Conservation (phyloP, 2,797 vertebrate genomes). For the Apogon talboti region DNA sequence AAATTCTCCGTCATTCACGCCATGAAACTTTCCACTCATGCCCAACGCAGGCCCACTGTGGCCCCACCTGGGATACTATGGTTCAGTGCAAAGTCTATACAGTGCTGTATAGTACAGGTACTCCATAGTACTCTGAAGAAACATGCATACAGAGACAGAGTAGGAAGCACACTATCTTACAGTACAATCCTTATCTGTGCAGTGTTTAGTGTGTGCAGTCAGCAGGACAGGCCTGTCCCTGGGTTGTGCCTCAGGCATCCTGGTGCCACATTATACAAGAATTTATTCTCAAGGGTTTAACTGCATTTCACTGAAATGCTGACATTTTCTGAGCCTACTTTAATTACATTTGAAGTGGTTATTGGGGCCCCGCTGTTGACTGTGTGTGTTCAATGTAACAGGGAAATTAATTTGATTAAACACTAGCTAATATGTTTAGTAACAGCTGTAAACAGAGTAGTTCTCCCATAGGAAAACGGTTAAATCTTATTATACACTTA, state of each 20-base stretch:
- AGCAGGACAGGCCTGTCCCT: slow-evolving; percentile 56
- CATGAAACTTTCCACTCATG: slow-evolving; percentile 34
- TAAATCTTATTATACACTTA: slow-evolving; percentile 74
- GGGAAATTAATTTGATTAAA: slow-evolving; percentile 62
- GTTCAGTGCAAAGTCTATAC: slow-evolving; percentile 87
- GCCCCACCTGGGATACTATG: slow-evolving; percentile 71
- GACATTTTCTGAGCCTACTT: slow-evolving; percentile 40
- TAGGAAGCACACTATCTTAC: slow-evolving; percentile 83
- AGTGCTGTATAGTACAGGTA: slow-evolving; percentile 82
- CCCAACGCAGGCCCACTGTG: slow-evolving; percentile 42
- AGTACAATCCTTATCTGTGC: slow-evolving; percentile 84
- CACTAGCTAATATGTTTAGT: slow-evolving; percentile 64
- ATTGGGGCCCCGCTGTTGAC: slow-evolving; percentile 38
- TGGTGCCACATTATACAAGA: slow-evolving; percentile 50
- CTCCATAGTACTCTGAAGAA: slow-evolving; percentile 80
- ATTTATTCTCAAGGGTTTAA: slow-evolving; percentile 45
- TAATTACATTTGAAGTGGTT: slow-evolving; percentile 33
- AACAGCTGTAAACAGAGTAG: slow-evolving; percentile 78
- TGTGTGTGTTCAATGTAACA: slow-evolving; percentile 46
- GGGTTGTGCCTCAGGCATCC: slow-evolving; percentile 63
- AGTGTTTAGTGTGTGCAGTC: slow-evolving; percentile 70
- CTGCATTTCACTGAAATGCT: slow-evolving; percentile 72
- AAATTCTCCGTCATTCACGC: slow-evolving; percentile 37
- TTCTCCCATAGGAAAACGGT: slow-evolving; percentile 71
- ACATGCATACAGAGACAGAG: slow-evolving; percentile 84